Base-by-base conservation (phyloP, 2,888 invertebrate species). In the Nipponacmea schrenckii region DNA sequence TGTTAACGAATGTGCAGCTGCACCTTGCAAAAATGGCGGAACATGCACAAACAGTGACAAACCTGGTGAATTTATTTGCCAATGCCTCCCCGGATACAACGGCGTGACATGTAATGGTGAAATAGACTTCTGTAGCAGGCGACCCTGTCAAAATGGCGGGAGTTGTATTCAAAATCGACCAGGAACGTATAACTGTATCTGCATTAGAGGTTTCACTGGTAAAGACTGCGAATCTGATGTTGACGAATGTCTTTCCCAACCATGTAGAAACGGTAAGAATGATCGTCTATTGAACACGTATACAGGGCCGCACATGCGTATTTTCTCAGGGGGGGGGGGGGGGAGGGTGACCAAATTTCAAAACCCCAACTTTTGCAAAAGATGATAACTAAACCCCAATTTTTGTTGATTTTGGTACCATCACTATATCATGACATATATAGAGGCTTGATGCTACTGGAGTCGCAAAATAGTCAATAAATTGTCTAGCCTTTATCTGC, bases 171-270 rank as follows among this genome's bases (percentile, higher is more conserved):
- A 79, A 27, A 70, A 66, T 3, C 17, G 46, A 7, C 72, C 75
- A 2, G 73, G 72, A 0, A 67, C 62, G 14, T 77, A 70, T 63
- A 17, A 27, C 26, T 79, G 79, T 48, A 14, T 67, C 17, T 83
- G 83, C 67, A 45, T 64, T 4, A 44, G 63, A 39, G 75, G 74
- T 15, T 81, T 73, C 72, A 72, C 75, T 12, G 84, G 84, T 5
- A 68, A 64, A 10, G 73, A 77, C 48, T 84, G 84, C 73, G 79
- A 82, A 65, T 50, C 64, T 14, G 31, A 64, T 48, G 26, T 73
- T 3, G 68, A 73, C 62, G 17, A 56, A 24, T 56, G 56, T 56
- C 20, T 56, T 20, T 56, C 56, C 12, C 24, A 24, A 24, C 56
- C 56, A 15, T 56, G 56, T 24, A 56, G 56, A 56, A 56, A 56